Evolutionary conservation across 2,113 vertebrate species (phyloP).

Genomic region (Python bivittatus): DNA sequence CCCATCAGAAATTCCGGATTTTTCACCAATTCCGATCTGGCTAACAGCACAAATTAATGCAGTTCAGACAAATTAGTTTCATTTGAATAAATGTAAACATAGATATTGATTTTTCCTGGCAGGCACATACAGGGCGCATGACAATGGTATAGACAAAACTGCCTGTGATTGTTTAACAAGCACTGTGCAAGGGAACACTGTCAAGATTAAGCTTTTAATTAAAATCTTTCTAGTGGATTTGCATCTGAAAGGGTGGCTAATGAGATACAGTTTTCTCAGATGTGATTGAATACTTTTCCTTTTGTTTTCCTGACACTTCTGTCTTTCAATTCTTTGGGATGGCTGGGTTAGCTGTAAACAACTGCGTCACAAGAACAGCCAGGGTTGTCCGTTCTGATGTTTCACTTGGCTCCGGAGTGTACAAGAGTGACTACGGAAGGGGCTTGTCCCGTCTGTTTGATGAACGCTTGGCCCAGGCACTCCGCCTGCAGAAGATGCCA

Average conservation of each 20-base stretch:
- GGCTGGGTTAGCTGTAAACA: fast-evolving
- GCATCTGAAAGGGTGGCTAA: fast-evolving
- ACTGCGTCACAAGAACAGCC: not conserved
- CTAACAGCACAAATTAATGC: not conserved
- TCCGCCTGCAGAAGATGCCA: not conserved
- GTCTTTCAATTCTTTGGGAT: fast-evolving
- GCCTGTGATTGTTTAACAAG: not conserved
- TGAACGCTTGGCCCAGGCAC: not conserved
- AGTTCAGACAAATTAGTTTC: constrained; percentile 7
- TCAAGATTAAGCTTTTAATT: not conserved
- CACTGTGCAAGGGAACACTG: not conserved
- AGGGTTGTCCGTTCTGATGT: not conserved
- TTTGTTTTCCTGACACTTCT: not conserved
- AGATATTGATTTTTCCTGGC: constrained; percentile 12
- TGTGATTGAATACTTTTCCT: not conserved
- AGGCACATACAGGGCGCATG: not conserved
- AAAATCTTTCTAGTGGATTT: not conserved
- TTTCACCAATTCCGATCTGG: not conserved
- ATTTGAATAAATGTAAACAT: constrained; percentile 21
- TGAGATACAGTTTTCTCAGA: not conserved
- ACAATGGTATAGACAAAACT: not conserved
- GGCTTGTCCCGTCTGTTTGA: not conserved
- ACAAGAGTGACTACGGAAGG: not conserved
- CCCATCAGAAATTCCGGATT: not conserved
- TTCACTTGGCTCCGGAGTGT: not conserved